phyloP scores from a whole-genome alignment of 2,888 invertebrate genomes.

The Nephrotoma appendiculata region DNA sequence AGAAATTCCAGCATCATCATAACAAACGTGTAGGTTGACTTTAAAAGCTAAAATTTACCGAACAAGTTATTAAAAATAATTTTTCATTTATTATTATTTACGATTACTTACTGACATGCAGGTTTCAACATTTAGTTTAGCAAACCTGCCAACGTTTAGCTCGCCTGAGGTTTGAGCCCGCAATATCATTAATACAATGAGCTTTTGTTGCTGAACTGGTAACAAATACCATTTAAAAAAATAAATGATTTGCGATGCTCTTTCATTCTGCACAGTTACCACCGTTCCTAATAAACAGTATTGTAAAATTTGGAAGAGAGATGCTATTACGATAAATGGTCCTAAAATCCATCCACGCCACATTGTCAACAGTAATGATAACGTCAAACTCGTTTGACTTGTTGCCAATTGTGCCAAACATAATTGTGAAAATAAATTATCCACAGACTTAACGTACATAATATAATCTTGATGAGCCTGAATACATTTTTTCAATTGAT shows the following conservation, averaged over 20 bases:
- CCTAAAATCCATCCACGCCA: neutral
- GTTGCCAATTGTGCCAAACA: neutral
- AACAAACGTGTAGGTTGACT: neutral
- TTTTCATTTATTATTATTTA: neutral
- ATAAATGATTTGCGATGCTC: neutral
- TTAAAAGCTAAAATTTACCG: neutral
- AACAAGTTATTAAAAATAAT: neutral
- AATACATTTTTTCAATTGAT: neutral
- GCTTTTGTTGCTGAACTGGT: neutral
- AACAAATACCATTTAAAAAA: neutral
- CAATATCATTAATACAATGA: neutral
- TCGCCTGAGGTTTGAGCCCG: neutral
- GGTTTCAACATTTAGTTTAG: neutral
- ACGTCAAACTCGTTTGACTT: neutral
- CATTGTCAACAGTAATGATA: neutral
- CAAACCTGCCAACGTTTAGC: neutral
- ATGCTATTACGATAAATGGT: neutral
- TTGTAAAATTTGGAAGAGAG: neutral
- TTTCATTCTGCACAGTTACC: neutral
- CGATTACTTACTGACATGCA: neutral
- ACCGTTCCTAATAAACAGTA: neutral
- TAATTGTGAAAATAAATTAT: neutral
- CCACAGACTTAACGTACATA: neutral
- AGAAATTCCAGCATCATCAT: neutral
- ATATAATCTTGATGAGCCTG: neutral